Conservation (phyloP, 2,888 invertebrate genomes). For the Drosophila colorata region DNA sequence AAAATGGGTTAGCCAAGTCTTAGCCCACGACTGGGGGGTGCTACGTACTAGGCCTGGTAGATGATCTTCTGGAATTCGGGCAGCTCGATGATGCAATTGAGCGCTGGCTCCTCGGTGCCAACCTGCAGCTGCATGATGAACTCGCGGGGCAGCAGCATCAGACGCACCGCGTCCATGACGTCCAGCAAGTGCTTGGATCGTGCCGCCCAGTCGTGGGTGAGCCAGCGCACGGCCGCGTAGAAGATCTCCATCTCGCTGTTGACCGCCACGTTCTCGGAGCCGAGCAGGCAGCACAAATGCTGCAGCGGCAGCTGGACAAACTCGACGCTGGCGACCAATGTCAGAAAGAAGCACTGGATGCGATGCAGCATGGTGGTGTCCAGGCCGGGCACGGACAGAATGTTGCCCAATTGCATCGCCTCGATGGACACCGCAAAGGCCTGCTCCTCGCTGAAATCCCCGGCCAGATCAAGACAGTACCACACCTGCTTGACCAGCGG, state of each 20-base stretch:
- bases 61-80: slow-evolving; percentile 11
- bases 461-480: slow-evolving; percentile 25
- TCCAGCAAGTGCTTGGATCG: slow-evolving; percentile 6
- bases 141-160: slow-evolving; percentile 17
- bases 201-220: slow-evolving; percentile 42
- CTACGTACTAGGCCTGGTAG: slow-evolving; percentile 8
- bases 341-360: slow-evolving; percentile 46
- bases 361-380: slow-evolving; percentile 36
- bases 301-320: slow-evolving; percentile 28
- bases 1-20: not conserved
- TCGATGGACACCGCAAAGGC: slow-evolving; percentile 37
- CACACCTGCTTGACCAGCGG: slow-evolving; percentile 33
- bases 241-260: slow-evolving; percentile 55
- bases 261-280: slow-evolving; percentile 35
- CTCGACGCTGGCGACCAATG: slow-evolving; percentile 40
- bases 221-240: slow-evolving; percentile 55
- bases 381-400: slow-evolving; percentile 4
- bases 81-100: slow-evolving; percentile 17
- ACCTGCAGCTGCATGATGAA: slow-evolving; percentile 10
- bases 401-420: not conserved
- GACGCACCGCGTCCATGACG: slow-evolving; percentile 30
- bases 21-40: not conserved
- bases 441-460: slow-evolving; percentile 32
- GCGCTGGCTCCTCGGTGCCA: not conserved
- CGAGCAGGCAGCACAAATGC: slow-evolving; percentile 24